Evolutionary conservation across 2,113 vertebrate species (phyloP), one percentile per base, ranked within the genome.

Genomic region (Microtus ochrogaster): DNA sequence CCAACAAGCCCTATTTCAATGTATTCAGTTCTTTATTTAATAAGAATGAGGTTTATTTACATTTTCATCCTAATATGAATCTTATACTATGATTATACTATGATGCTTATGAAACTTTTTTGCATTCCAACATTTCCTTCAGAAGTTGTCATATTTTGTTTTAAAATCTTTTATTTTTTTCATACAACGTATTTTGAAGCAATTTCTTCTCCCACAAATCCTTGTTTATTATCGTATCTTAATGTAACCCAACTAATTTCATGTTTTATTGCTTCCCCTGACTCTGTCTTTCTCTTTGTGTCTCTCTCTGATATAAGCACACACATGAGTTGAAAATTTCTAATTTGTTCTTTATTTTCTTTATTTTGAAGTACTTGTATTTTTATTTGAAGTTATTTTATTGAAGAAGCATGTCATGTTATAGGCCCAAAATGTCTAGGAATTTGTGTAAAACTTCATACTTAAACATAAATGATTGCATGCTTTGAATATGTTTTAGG

Each of bases 361-460:
- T 22, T 24, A 36, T 36, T n/a, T 58, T 81, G n/a, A 61, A 61
- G 22, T 61, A 41, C n/a, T 61, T 41, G 58, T 63, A 19, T 16
- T 17, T 83, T 61, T 61, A 39, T n/a, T 83, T 83, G 1, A 61
- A 65, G 24, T 65, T 44, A 16, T 66, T 47, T 33, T 85, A 19
- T 22, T 12, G 26, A 85, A 2, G 4, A 65, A 85, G 28, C 21
- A 4, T 44, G 8, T 55, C 12, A 44, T 44, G 30, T 8, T 44
- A 7, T 63, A 19, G 55, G 3, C 12, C 39, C 3, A 9, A 9
- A 1, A 28, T 41, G 7, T 61, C 55, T 8, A 44, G 4, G 0
- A 65, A 28, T 41, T 84, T 63, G 13, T 30, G 14, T 24, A 14
- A 65, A 41, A 30, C 14, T 19, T 65, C 4, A 41, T 66, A 30